phyloP scores from a whole-genome alignment of 2,113 vertebrate species.

The Melanocharis versteri region DNA sequence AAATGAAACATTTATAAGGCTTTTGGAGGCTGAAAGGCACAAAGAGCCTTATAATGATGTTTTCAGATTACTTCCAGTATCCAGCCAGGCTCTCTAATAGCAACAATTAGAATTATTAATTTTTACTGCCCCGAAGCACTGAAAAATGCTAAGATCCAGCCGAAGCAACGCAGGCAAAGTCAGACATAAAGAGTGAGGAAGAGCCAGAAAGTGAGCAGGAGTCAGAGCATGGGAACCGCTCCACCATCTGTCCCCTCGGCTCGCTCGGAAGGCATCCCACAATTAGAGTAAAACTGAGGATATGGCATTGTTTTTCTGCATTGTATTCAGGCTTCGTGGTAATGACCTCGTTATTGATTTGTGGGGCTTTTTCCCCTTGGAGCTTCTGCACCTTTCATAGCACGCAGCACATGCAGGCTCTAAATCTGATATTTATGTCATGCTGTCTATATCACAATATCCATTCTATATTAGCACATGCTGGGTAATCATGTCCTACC shows the following conservation, averaged over 20 bases:
- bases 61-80: background rate
- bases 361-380: background rate
- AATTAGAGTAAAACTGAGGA: background rate
- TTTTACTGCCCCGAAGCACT: background rate
- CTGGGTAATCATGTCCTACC: background rate
- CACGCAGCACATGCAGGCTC: background rate
- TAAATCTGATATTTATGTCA: background rate
- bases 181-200: slow-evolving; percentile 10
- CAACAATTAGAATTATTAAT: background rate
- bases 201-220: slow-evolving; percentile 54
- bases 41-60: background rate
- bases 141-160: background rate
- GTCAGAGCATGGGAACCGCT: slow-evolving; percentile 23
- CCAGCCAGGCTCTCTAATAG: background rate
- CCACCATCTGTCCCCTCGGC: slow-evolving; percentile 47
- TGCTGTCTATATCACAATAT: background rate
- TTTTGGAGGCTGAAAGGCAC: background rate
- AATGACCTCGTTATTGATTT: slow-evolving; percentile 3
- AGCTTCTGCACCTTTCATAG: background rate
- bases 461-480: background rate
- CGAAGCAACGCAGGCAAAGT: background rate
- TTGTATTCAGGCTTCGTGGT: background rate
- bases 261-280: background rate
- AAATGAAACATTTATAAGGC: background rate
- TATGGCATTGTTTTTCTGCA: background rate